Percentiles rank a stretch among this genome's conserved stretches.
Conservation (phyloP, 2,113 vertebrate genomes). For the Scartelaos histophorus region DNA sequence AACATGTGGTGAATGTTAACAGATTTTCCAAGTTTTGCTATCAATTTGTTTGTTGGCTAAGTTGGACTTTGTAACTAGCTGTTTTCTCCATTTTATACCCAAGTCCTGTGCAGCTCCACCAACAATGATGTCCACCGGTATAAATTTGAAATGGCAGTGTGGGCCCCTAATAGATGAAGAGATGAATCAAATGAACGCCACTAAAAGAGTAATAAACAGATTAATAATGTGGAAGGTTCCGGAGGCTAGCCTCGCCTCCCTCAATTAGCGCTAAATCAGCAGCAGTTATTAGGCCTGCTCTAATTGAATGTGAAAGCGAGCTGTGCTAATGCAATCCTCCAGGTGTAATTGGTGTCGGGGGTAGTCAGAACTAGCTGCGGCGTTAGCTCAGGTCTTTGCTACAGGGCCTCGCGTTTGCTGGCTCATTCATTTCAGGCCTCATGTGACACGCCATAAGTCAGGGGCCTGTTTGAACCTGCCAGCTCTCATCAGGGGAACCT, state of each 20-base stretch:
- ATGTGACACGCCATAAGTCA: slow-evolving; percentile 16
- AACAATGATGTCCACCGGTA: neutral
- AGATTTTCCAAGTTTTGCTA: neutral
- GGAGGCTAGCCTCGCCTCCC: slow-evolving; percentile 54
- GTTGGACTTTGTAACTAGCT: neutral
- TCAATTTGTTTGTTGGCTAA: neutral
- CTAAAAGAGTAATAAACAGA: slow-evolving; percentile 70
- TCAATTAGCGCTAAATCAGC: slow-evolving; percentile 75
- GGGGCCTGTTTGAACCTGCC: slow-evolving; percentile 22
- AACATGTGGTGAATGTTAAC: neutral
- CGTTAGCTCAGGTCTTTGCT: slow-evolving; percentile 12
- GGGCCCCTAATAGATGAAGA: slow-evolving; percentile 17
- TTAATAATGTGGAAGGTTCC: slow-evolving; percentile 64
- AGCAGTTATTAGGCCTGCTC: slow-evolving; percentile 56
- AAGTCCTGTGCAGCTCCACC: neutral
- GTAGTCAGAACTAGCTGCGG: slow-evolving; percentile 24
- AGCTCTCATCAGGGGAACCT: slow-evolving; percentile 4
- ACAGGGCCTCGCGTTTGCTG: slow-evolving; percentile 3
- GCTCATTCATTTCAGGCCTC: slow-evolving; percentile 22
- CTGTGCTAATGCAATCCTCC: slow-evolving; percentile 64
- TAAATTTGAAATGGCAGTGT: slow-evolving; percentile 10
- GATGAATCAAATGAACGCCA: slow-evolving; percentile 38
- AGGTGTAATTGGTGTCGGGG: slow-evolving; percentile 70
- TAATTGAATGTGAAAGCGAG: slow-evolving; percentile 75
- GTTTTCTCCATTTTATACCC: neutral